Evolutionary conservation across 1,140 invertebrate species (phyloP), one percentile per base, ranked within the genome.

Genomic region (Sesamia nonagrioides): DNA sequence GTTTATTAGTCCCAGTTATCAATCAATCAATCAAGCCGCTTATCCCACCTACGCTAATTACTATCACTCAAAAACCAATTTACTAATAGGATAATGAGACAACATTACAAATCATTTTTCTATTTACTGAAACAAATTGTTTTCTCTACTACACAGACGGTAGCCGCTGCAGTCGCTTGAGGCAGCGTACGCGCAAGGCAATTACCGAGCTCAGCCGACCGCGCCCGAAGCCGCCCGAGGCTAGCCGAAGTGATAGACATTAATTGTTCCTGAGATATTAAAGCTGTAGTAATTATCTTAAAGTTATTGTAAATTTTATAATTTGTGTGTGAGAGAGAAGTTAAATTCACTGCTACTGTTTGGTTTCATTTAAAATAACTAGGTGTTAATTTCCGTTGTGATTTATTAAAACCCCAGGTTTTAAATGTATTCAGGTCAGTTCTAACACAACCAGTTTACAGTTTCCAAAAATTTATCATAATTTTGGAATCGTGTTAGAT

Each of bases 241-340:
- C 84, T 58, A 71, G 66, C 60, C 52, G n/a, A 60, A 63, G 76
- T 87, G 89, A 89, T 84, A 86, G 84, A 89, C 88, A 74, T 84
- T 90, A 88, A 90, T 90, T 89, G 87, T 87, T 83, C 80, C 45
- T 69, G 66, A 79, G 79, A 73, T 80, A 86, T 86, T 84, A 85
- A 78, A 66, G 74, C 77, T 48, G 48, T 54, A 79, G 80, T 84
- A 80, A 83, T 83, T 80, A 86, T 84, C 68, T 81, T 81, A 18
- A 71, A 73, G 58, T 63, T 73, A 72, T 78, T 72, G 77, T 63
- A 66, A 42, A 77, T 77, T 68, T 68, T 68, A 77, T 54, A 54
- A 68, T n/a, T n/a, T n/a, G n/a, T n/a, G n/a, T 42, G 35, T 77
- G 33, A 66, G 33, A 68, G 48, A 18, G 50, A 77, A 68, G 42